phyloP scores from a whole-genome alignment of 2,113 vertebrate species.

The Cathartes aura region DNA sequence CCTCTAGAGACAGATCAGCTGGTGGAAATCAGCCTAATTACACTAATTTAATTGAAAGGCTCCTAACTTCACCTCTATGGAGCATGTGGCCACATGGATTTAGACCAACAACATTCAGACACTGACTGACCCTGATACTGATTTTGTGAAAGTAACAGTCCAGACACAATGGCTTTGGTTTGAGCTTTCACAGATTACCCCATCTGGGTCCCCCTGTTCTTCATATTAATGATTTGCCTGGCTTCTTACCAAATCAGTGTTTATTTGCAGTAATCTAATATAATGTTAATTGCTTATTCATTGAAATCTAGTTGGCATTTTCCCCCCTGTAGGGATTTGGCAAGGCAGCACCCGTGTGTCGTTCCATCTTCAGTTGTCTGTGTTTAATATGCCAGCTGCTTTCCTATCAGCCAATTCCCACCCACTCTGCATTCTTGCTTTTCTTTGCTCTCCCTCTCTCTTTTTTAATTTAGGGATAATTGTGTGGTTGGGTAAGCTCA shows the following conservation, averaged over 20 bases:
- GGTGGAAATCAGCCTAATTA: neutral
- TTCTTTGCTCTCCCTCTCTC: constrained; percentile 49
- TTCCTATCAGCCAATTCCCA: constrained; percentile 25
- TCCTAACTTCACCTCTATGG: neutral
- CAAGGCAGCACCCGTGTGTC: neutral
- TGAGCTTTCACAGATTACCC: neutral
- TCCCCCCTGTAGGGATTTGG: neutral
- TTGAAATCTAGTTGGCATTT: constrained; percentile 25
- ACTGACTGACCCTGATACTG: neutral
- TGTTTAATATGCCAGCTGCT: constrained; percentile 57
- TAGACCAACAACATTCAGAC: neutral
- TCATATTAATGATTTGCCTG: neutral
- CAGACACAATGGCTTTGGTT: neutral
- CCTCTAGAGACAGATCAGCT: neutral
- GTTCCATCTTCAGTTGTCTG: neutral
- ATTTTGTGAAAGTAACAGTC: neutral
- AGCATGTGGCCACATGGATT: neutral
- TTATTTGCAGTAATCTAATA: neutral
- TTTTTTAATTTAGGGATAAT: constrained; percentile 55
- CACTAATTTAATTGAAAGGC: neutral
- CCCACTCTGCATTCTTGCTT: constrained; percentile 60
- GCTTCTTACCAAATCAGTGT: neutral
- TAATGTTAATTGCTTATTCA: constrained; percentile 37
- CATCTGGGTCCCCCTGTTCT: neutral
- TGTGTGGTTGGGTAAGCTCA: constrained; percentile 14